These are phyloP conservation scores for Digitonthophagus gazella DNA, from an alignment of 2,888 invertebrate genomes.

Conservation along the genomic window DNA sequence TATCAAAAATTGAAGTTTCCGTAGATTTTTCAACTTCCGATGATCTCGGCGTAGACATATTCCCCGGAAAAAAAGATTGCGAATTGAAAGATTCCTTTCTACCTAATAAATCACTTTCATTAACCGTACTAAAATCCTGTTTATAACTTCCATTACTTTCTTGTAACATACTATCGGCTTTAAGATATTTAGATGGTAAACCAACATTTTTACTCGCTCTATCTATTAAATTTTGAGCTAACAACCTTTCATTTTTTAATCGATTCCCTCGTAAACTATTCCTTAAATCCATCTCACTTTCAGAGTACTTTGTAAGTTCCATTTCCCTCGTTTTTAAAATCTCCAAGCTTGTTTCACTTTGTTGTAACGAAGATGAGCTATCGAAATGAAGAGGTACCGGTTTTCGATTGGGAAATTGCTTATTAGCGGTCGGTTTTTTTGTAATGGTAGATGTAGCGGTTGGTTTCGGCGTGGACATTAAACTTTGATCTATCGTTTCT, in stretches of 20 bases:
- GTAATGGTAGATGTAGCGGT: conserved; percentile 51
- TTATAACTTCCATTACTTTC: conserved; percentile 15
- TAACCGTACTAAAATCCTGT: conserved; percentile 41
- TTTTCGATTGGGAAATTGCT: not conserved
- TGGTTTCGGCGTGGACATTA: conserved; percentile 46
- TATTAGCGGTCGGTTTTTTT: conserved; percentile 37
- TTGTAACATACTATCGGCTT: conserved; percentile 29
- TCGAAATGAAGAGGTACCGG: conserved; percentile 6
- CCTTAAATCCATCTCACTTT: conserved; percentile 2
- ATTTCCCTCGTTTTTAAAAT: not conserved
- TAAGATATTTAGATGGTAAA: conserved; percentile 41
- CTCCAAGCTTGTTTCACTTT: conserved; percentile 1
- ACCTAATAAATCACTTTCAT: conserved; percentile 42
- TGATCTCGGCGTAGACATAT: conserved; percentile 22
- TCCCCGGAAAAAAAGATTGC: conserved; percentile 19
- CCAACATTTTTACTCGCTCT: conserved; percentile 34
- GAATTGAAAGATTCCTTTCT: conserved; percentile 3
- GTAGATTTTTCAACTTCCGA: conserved; percentile 5
- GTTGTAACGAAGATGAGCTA: not conserved
- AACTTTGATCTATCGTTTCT: too few species aligned
- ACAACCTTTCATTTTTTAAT: too few species aligned
- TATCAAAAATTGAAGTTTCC: conserved; percentile 19
- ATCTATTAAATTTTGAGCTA: conserved; percentile 38
- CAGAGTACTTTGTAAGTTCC: not conserved
- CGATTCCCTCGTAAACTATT: conserved; percentile 33